Conservation (phyloP, 1,140 invertebrate genomes). For the Augochlora pura region DNA sequence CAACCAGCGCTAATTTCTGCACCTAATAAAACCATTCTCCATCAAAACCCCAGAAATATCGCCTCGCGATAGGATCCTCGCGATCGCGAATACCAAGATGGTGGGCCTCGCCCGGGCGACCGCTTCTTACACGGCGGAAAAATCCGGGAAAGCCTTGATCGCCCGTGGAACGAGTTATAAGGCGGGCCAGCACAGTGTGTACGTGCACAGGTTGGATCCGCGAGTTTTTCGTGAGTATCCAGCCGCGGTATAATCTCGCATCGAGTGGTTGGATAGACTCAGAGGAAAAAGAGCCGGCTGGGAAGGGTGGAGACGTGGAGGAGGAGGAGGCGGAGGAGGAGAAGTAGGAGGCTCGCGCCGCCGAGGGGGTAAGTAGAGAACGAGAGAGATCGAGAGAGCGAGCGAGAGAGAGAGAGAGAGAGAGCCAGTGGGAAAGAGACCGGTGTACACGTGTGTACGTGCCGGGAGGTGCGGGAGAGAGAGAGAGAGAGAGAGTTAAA, state of each 20-base stretch:
- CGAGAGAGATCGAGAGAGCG: not conserved
- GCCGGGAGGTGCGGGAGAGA: slow-evolving; percentile 42
- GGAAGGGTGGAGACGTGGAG: slow-evolving; percentile 34
- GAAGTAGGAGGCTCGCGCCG: not conserved
- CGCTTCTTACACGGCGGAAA: not conserved
- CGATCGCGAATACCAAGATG: not conserved
- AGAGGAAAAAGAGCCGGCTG: slow-evolving; percentile 18
- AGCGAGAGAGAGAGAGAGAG: not conserved
- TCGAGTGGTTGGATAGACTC: slow-evolving; percentile 69
- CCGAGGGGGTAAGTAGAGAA: slow-evolving; percentile 44
- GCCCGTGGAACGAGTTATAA: not conserved
- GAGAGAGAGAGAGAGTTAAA: slow-evolving; percentile 72
- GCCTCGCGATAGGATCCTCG: no score
- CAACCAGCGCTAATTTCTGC: no score
- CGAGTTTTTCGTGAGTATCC: slow-evolving; percentile 60
- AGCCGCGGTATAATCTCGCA: slow-evolving; percentile 66
- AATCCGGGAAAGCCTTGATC: not conserved
- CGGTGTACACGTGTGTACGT: not conserved
- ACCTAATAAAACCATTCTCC: no score
- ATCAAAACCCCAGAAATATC: no score
- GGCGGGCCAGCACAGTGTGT: no score
- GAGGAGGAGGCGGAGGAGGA: not conserved
- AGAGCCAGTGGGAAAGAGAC: not conserved
- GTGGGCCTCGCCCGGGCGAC: not conserved
- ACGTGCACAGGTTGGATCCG: slow-evolving; percentile 16